Evolutionary conservation across 1,140 invertebrate species (phyloP), one percentile per base, ranked within the genome.

Genomic region (Tyrophagus putrescentiae): DNA sequence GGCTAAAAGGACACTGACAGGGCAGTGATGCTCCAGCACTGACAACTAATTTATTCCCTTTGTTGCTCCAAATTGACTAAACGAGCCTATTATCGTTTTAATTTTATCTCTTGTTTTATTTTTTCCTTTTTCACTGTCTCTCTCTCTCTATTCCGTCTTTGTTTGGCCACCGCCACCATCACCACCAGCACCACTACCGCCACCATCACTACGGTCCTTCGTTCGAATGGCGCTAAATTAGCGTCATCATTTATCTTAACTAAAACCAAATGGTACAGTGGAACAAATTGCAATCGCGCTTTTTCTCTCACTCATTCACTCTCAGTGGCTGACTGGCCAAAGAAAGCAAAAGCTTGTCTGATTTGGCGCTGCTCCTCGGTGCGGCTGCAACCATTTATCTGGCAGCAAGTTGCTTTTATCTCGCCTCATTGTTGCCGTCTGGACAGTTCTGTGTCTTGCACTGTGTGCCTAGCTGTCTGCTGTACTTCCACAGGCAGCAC

Each of bases 101-200:
- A 48, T 48, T 48, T 48, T 48, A 48, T 48, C 45, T 48, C 45
- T 48, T 48, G 45, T 48, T 48, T 48, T 48, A 48, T 48, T 48
- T 18, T 48, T 48, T 18, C 31, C 7, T 21, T 48, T 29, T 48
- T 48, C 21, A 25, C 7, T 48, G 23, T 7, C 18, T 48, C 21
- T 48, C 7, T 48, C 31, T 7, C 18, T 48, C 31, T 7, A 9
- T 48, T 7, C 21, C 45, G 21, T n/a, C n/a, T n/a, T n/a, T n/a
- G n/a, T n/a, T n/a, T n/a, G n/a, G n/a, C n/a, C n/a, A n/a, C n/a
- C n/a, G n/a, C n/a, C n/a, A n/a, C n/a, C n/a, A n/a, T n/a, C n/a
- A n/a, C n/a, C n/a, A n/a, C n/a, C n/a, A n/a, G n/a, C n/a, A n/a
- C n/a, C n/a, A n/a, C n/a, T n/a, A n/a, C n/a, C n/a, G n/a, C n/a